A percentile compares a stretch with the other conserved stretches of the same genome.
Evolutionary conservation across 2,888 invertebrate species (phyloP).

Genomic region (Fragum whitleyi): DNA sequence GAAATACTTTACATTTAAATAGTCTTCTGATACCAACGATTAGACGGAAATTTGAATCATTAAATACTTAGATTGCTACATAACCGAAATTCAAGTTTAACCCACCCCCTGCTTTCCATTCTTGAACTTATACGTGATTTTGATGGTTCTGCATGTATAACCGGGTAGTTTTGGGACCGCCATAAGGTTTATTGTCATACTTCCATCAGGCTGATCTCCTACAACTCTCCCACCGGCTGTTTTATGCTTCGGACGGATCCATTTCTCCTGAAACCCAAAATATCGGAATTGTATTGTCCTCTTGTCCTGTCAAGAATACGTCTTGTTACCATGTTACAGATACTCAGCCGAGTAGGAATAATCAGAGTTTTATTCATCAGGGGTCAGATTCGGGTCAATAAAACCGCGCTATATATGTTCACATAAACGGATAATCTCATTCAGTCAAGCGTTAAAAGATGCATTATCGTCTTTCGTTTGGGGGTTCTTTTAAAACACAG

Average conservation of each 20-base stretch:
- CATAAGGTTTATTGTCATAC: neutral
- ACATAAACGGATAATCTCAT: too few relatives aligned
- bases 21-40: too few relatives aligned
- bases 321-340: neutral
- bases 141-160: constrained; percentile 1
- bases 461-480: too few relatives aligned
- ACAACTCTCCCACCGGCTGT: neutral
- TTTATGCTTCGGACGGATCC: constrained; percentile 1
- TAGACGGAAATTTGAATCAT: too few relatives aligned
- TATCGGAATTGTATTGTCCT: neutral
- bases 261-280: neutral
- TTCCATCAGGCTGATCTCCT: constrained; percentile 28
- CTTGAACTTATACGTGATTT: neutral
- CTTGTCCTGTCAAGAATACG: neutral
- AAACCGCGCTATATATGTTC: too few relatives aligned
- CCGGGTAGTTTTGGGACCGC: neutral
- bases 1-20: too few relatives aligned
- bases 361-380: too few relatives aligned
- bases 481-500: too few relatives aligned
- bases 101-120: constrained; percentile 9
- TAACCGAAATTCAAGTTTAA: too few relatives aligned
- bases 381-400: too few relatives aligned
- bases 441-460: too few relatives aligned
- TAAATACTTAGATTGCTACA: too few relatives aligned
- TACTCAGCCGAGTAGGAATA: neutral